Conservation (phyloP, 2,113 vertebrate species). For the Oreochromis spilurus region DNA sequence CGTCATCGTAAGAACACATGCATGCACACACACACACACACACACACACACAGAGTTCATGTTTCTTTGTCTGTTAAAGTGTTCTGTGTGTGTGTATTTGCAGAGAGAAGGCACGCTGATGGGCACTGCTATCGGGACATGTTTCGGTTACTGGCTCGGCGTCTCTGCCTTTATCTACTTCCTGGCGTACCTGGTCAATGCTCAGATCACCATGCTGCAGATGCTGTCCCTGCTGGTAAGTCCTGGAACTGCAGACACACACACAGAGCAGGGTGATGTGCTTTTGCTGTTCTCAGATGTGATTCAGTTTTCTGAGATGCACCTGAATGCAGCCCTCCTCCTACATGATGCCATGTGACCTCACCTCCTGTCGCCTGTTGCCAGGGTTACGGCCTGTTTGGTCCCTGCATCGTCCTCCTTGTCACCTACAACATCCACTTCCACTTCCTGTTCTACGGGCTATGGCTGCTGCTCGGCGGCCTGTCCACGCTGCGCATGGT, state of each 20-base stretch:
- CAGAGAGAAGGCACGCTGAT: conserved; percentile 98
- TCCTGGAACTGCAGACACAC: fast-evolving
- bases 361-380: conserved; percentile 1
- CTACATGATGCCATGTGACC: background rate
- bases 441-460: conserved; percentile 92
- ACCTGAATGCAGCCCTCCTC: background rate
- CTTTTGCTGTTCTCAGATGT: background rate
- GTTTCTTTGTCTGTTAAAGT: background rate
- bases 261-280: background rate
- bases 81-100: background rate
- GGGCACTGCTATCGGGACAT: conserved; percentile 97
- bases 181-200: conserved; percentile 91
- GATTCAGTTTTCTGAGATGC: background rate
- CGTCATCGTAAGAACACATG: conserved; percentile 82
- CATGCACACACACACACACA: background rate
- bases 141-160: conserved; percentile 96
- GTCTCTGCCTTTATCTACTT: conserved; percentile 96
- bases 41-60: background rate
- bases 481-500: conserved; percentile 95
- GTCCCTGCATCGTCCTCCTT: conserved; percentile 91
- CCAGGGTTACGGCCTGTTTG: conserved; percentile 95
- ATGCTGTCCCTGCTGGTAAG: conserved; percentile 89
- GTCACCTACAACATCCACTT: conserved; percentile 97
- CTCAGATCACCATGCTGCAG: conserved; percentile 98
- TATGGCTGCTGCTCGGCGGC: conserved; percentile 90